Conservation (phyloP, 2,888 invertebrate genomes). For the Mimumesa dahlbomi region DNA sequence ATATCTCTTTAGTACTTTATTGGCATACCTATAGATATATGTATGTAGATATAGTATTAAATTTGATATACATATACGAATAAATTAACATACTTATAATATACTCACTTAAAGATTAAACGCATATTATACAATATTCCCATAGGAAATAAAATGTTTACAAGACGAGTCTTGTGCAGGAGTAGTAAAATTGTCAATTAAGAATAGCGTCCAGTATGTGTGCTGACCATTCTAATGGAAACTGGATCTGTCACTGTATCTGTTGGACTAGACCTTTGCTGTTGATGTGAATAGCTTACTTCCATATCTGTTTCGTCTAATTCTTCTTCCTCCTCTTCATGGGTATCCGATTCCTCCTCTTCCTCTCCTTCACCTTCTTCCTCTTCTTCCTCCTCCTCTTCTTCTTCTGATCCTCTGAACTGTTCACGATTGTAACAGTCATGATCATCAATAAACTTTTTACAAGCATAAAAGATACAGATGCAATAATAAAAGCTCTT, state of each 20-base stretch:
- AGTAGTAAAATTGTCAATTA: slow-evolving; percentile 42
- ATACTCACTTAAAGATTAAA: no score
- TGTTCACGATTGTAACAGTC: slow-evolving; percentile 7
- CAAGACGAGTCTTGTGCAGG: neutral
- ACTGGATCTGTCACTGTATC: slow-evolving; percentile 75
- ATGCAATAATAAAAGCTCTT: no score
- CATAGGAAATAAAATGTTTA: neutral
- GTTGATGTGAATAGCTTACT: slow-evolving; percentile 78
- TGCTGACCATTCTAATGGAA: slow-evolving; percentile 76
- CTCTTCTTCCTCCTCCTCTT: slow-evolving; percentile 75
- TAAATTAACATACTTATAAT: no score
- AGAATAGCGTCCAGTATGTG: slow-evolving; percentile 68
- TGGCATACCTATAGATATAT: neutral
- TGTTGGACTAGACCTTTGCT: slow-evolving; percentile 77
- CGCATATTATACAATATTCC: neutral
- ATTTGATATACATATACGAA: no score
- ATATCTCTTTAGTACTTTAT: neutral
- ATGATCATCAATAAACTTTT: no score
- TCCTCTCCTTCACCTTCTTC: slow-evolving; percentile 78
- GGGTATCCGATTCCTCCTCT: slow-evolving; percentile 78
- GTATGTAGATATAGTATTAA: no score
- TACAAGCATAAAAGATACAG: no score
- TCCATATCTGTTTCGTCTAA: slow-evolving; percentile 79
- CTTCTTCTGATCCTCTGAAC: slow-evolving; percentile 59
- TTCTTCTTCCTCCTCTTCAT: slow-evolving; percentile 79